Conservation (phyloP, 2,888 invertebrate species). For the Orthonychiurus folsomi region DNA sequence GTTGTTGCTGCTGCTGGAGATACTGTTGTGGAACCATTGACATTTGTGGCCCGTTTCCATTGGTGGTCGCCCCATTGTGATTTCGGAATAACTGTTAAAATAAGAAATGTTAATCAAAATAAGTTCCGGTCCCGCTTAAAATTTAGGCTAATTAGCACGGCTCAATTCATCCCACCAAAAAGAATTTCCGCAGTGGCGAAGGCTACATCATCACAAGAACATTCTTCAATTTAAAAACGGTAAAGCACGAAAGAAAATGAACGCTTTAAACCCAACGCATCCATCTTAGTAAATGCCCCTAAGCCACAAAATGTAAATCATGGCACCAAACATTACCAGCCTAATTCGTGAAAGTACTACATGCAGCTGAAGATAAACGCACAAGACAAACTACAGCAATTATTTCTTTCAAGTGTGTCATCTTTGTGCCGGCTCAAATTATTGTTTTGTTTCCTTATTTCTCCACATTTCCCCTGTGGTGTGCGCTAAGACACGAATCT, state of each 20-base stretch:
- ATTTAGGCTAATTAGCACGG: too few relatives aligned
- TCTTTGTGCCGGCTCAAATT: not conserved
- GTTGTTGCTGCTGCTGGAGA: constrained; percentile 60
- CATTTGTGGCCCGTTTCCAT: constrained; percentile 39
- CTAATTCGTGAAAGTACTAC: too few relatives aligned
- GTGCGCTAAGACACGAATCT: too few relatives aligned
- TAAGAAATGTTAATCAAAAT: constrained; percentile 6
- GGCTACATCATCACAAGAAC: too few relatives aligned
- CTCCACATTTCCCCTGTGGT: too few relatives aligned
- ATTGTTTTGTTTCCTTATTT: too few relatives aligned
- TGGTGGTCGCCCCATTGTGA: constrained; percentile 55
- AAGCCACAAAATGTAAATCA: too few relatives aligned
- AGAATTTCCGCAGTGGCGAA: too few relatives aligned
- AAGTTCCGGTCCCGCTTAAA: not conserved
- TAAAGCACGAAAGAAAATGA: not conserved
- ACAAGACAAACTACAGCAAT: not conserved
- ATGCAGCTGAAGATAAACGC: too few relatives aligned
- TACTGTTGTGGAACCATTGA: constrained; percentile 64
- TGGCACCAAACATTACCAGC: too few relatives aligned
- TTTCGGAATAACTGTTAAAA: constrained; percentile 72
- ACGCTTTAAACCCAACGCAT: not conserved
- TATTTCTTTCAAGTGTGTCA: not conserved
- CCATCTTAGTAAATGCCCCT: not conserved
- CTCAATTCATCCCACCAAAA: too few relatives aligned
- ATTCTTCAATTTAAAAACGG: too few relatives aligned